Evolutionary conservation across 2,797 vertebrate species (phyloP), one percentile per base, ranked within the genome.

Genomic region (Sebastes trivittatus): DNA sequence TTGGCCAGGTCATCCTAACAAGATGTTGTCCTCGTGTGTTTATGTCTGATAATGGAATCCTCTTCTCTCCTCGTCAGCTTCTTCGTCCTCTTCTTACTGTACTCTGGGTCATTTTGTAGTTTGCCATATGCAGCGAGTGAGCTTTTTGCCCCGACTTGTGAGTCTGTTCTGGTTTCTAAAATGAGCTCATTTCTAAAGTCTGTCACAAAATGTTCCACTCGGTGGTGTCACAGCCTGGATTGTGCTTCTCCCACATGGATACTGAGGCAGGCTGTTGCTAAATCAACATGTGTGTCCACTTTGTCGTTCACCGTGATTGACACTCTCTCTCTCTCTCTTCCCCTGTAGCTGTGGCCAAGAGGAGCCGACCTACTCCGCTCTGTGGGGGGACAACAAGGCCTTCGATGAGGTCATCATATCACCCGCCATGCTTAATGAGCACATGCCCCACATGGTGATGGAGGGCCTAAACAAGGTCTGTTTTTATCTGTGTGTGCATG

Each of bases 371-470:
- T 99, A 99, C 92, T 99, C 98, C 0, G 98, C 98, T 82, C 97
- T 99, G 86, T 99, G 98, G 98, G 98, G 97, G 0, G 97, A 99
- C 95, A 99, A 99, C 93, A 99, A 99, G 91, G 97, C 97, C 18
- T 99, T 99, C 79, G 96, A 99, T 3, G 98, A 99, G 93, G 98
- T 99, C 92, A 98, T 99, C 95, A 99, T 99, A 94, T 99, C 98
- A 0, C 98, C 98, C 0, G 98, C 98, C 70, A 99, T 99, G 98
- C 95, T 99, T 78, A 99, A 99, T 0, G 98, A 99, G 75, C 98
- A 99, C 92, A 96, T 99, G 91, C 98, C 98, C 0, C 98, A 99
- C 1, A 97, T 99, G 93, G 98, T 99, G 93, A 98, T 99, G 97
- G 97, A 99, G 86, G 98, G 98, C 55, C 97, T 99, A 54, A 97